A percentile compares a stretch with the other conserved stretches of the same genome.
Conservation (phyloP, 2,888 invertebrate species). For the Agrochola lychnidis region DNA sequence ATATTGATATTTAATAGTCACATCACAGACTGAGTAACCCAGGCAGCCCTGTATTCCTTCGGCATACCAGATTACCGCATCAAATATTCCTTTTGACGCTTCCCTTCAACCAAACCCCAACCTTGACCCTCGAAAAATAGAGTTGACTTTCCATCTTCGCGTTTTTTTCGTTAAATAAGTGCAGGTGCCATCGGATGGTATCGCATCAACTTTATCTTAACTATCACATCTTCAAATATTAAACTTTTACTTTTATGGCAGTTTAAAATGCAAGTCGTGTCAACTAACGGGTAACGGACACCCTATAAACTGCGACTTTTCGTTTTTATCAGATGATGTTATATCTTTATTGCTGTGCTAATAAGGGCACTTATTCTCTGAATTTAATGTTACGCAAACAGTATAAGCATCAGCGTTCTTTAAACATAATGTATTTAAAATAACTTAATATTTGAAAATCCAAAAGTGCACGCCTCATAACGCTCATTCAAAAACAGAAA, state of each 20-base stretch:
- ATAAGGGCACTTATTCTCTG: conserved; percentile 29
- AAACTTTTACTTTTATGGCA: conserved; percentile 89
- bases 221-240: conserved; percentile 87
- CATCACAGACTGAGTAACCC: conserved; percentile 85
- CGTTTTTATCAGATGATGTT: conserved; percentile 62
- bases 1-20: conserved; percentile 89
- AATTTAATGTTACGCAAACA: conserved; percentile 15
- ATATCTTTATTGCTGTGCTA: conserved; percentile 52
- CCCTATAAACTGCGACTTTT: conserved; percentile 68
- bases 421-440: neutral
- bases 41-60: conserved; percentile 84
- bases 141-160: conserved; percentile 50
- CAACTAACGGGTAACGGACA: conserved; percentile 76
- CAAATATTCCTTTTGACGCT: conserved; percentile 81
- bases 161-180: conserved; percentile 71
- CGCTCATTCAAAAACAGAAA: too few relatives aligned
- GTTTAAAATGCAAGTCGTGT: conserved; percentile 86
- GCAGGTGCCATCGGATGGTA: conserved; percentile 86
- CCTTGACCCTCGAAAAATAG: conserved; percentile 51
- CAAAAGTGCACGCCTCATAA: too few relatives aligned
- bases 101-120: conserved; percentile 56
- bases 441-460: neutral
- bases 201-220: conserved; percentile 84
- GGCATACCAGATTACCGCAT: conserved; percentile 87
- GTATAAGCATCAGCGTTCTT: neutral